Evolutionary conservation across 2,113 vertebrate genomes (phyloP).

Genomic region (Passer domesticus): DNA sequence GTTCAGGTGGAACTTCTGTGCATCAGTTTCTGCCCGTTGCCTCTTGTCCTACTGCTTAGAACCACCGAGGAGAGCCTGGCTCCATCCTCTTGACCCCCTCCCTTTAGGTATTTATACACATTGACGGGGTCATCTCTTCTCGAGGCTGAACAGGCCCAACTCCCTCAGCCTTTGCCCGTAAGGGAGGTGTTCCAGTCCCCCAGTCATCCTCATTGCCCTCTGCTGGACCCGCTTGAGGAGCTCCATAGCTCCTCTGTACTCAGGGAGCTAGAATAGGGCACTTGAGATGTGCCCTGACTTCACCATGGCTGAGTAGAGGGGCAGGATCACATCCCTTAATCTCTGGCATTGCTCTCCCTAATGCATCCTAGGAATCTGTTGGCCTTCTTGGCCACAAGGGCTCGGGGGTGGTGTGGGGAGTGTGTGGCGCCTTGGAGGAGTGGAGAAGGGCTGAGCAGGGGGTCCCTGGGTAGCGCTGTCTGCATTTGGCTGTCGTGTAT

Average conservation of each 20-base stretch:
- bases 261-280: background rate
- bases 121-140: background rate
- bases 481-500: fast-evolving
- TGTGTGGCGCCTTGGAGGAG: background rate
- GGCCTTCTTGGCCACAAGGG: background rate
- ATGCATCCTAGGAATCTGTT: background rate
- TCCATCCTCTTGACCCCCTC: background rate
- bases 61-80: background rate
- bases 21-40: background rate
- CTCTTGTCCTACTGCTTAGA: background rate
- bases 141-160: background rate
- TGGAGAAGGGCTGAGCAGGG: background rate
- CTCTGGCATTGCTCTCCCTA: background rate
- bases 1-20: background rate
- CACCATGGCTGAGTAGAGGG: background rate
- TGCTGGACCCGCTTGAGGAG: background rate
- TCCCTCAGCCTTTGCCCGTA: fast-evolving
- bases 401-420: background rate
- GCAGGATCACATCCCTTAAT: background rate
- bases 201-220: background rate
- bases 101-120: background rate
- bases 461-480: fast-evolving
- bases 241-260: background rate
- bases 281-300: background rate
- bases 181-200: background rate